phyloP scores from a whole-genome alignment of 2,888 invertebrate genomes.

The Xestia sexstrigata region DNA sequence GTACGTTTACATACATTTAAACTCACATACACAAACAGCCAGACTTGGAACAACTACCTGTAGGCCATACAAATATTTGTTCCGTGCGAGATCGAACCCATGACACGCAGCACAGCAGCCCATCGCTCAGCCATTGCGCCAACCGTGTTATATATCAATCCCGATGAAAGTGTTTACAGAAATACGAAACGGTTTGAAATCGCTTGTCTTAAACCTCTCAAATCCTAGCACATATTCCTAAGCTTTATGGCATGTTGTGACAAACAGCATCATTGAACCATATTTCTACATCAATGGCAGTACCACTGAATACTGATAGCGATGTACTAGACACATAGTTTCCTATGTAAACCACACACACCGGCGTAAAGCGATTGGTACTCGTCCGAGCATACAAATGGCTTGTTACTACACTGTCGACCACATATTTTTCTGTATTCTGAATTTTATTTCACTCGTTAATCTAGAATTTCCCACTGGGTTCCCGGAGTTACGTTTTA shows the following conservation, averaged over 20 bases:
- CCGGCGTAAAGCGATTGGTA: conserved; percentile 41
- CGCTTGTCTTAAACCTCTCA: background rate
- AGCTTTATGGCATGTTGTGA: background rate
- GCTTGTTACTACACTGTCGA: conserved; percentile 28
- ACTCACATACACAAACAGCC: background rate
- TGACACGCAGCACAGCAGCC: background rate
- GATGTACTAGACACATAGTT: conserved; percentile 24
- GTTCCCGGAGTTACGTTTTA: conserved; percentile 14
- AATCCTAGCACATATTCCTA: background rate
- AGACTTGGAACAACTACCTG: background rate
- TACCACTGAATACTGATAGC: conserved; percentile 37
- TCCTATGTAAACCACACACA: conserved; percentile 26
- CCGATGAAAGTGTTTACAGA: background rate
- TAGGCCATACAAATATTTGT: background rate
- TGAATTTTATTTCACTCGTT: conserved; percentile 53
- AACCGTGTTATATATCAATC: background rate
- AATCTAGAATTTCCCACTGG: conserved; percentile 42
- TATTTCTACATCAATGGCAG: conserved; percentile 6
- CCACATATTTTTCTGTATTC: conserved; percentile 44
- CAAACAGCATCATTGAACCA: background rate
- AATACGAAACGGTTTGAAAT: background rate
- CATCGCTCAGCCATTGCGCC: background rate
- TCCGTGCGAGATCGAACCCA: background rate
- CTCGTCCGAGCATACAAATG: conserved; percentile 55
- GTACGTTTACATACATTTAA: background rate